A percentile compares a stretch with the other conserved stretches of the same genome.
Evolutionary conservation across 2,113 vertebrate species (phyloP).

Genomic region (Ciconia maguari): DNA sequence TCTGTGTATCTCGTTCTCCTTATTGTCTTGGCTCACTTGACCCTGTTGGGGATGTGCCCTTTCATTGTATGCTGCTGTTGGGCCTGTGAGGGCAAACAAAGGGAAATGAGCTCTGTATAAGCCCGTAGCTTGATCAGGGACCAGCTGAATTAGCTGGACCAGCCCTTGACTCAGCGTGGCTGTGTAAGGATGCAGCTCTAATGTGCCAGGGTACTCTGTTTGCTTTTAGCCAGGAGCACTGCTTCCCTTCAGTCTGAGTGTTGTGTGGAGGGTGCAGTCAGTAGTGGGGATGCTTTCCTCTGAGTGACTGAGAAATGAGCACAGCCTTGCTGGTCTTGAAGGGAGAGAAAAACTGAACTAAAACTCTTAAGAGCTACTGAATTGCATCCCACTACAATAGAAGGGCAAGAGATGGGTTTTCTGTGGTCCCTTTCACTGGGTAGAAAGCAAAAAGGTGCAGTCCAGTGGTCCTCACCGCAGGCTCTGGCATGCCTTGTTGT

Average conservation of each 20-base stretch:
- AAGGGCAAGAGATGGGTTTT: not conserved
- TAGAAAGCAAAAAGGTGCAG: not conserved
- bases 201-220: not conserved
- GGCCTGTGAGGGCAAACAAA: slow-evolving; percentile 10
- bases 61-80: not conserved
- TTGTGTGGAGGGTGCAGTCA: not conserved
- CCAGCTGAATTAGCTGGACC: not conserved
- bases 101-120: not conserved
- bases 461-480: not conserved
- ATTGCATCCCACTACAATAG: not conserved
- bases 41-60: slow-evolving; percentile 18
- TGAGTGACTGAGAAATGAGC: not conserved
- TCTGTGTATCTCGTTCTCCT: not conserved
- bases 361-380: not conserved
- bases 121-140: not conserved
- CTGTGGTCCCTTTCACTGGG: not conserved
- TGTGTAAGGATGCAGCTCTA: not conserved
- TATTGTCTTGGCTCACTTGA: slow-evolving; percentile 34
- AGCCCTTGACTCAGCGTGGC: not conserved
- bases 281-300: not conserved
- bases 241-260: not conserved
- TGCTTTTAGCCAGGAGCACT: not conserved
- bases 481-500: not conserved
- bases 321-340: not conserved
- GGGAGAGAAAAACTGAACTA: not conserved